Evolutionary conservation across 2,113 vertebrate species (phyloP).

Genomic region (Cynopterus brachyotis): DNA sequence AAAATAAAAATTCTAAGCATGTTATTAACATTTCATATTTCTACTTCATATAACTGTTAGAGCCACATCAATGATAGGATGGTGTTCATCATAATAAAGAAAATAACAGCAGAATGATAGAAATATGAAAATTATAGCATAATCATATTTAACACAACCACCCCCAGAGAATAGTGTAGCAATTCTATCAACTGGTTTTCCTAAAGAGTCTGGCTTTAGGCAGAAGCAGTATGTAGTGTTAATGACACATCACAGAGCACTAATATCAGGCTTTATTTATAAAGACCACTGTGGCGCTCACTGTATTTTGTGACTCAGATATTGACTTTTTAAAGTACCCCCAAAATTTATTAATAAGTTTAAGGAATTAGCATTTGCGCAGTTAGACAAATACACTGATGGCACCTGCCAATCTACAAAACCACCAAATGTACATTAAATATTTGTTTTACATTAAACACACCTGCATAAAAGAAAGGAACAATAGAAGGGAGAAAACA

Average conservation of each 20-base stretch:
- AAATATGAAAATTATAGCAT: conserved; percentile 1
- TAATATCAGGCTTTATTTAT: background rate
- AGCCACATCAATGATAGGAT: background rate
- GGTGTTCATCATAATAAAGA: conserved; percentile 5
- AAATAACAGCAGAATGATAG: background rate
- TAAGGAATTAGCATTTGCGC: background rate
- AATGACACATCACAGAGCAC: background rate
- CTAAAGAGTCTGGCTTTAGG: background rate
- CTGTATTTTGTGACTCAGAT: background rate
- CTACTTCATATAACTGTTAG: background rate
- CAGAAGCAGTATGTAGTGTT: background rate
- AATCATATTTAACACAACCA: background rate
- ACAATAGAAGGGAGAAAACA: background rate
- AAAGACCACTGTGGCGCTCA: background rate
- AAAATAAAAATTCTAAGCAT: conserved; percentile 49
- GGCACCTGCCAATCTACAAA: background rate
- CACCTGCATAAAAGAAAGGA: background rate
- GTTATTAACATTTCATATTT: conserved; percentile 32
- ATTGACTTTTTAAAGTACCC: background rate
- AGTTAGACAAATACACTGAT: background rate
- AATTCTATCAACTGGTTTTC: background rate
- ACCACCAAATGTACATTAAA: background rate
- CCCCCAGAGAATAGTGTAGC: background rate
- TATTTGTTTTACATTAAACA: background rate
- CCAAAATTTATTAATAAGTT: background rate